Evolutionary conservation across 2,888 invertebrate species (phyloP).

Genomic region (Agrotis exclamationis): DNA sequence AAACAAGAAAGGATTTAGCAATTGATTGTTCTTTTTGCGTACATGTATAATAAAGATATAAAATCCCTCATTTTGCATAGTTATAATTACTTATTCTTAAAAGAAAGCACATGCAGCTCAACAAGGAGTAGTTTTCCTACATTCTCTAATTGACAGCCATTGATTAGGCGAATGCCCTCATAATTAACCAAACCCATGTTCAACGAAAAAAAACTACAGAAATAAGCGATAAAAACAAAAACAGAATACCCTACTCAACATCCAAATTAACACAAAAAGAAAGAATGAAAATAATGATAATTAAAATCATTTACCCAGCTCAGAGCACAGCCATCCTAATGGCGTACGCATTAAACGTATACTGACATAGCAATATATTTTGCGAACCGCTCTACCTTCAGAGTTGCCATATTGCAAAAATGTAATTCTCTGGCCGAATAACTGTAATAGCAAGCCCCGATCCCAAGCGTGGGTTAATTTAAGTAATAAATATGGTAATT

Average conservation of each 20-base stretch:
- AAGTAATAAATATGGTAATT: constrained; percentile 62
- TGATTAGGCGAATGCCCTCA: too few species aligned
- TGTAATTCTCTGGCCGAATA: constrained; percentile 47
- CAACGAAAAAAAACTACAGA: background rate
- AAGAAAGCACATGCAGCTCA: background rate
- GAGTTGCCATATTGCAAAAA: constrained; percentile 61
- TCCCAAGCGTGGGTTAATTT: constrained; percentile 40
- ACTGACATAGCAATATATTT: constrained; percentile 56
- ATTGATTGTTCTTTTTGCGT: background rate
- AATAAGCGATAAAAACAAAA: constrained; percentile 21
- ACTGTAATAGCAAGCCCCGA: constrained; percentile 46
- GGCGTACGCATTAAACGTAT: constrained; percentile 44
- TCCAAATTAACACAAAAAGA: constrained; percentile 51
- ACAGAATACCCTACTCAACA: constrained; percentile 13
- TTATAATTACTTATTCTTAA: too few species aligned
- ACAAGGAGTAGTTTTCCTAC: background rate
- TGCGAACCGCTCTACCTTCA: constrained; percentile 32
- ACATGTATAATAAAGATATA: too few species aligned
- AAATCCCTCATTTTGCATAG: too few species aligned
- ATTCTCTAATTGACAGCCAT: background rate
- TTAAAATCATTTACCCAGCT: constrained; percentile 58
- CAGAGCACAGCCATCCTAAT: constrained; percentile 52
- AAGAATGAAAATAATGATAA: constrained; percentile 48
- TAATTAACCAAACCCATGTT: constrained; percentile 1
- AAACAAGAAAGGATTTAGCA: background rate